Evolutionary conservation across 2,797 vertebrate genomes (phyloP).

Genomic region (Karalla daura): DNA sequence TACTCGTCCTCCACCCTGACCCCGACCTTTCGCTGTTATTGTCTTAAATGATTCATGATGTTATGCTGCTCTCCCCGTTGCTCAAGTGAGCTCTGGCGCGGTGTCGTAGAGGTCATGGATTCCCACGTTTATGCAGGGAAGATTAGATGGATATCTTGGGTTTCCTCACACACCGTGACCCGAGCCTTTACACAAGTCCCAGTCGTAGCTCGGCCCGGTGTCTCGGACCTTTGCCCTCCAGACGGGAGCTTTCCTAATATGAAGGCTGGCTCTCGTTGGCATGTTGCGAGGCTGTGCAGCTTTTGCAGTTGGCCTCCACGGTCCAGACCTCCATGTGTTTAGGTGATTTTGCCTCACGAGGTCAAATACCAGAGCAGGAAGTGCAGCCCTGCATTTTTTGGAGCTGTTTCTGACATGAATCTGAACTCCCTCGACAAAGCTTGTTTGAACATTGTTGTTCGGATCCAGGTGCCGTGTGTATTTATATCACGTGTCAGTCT

Average conservation of each 20-base stretch:
- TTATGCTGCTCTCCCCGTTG: conserved; percentile 27
- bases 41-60: conserved; percentile 54
- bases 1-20: conserved; percentile 19
- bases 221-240: conserved; percentile 34
- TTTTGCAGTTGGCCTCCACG: conserved; percentile 17
- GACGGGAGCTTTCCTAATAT: conserved; percentile 3
- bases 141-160: conserved; percentile 49
- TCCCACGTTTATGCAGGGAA: conserved; percentile 42
- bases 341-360: conserved; percentile 17
- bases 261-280: conserved; percentile 22
- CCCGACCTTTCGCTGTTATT: conserved; percentile 15
- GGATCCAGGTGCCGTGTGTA: neutral
- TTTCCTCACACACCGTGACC: conserved; percentile 41
- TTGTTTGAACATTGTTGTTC: neutral
- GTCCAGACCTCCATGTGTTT: conserved; percentile 9
- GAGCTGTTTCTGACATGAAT: neutral
- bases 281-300: conserved; percentile 10
- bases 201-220: neutral
- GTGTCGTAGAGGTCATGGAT: conserved; percentile 40
- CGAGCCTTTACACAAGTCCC: conserved; percentile 11
- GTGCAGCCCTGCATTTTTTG: conserved; percentile 25
- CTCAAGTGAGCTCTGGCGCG: conserved; percentile 28
- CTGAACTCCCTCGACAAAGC: conserved; percentile 19
- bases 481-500: conserved; percentile 15
- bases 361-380: conserved; percentile 47